Conservation (phyloP, 2,797 vertebrate species). For the Chelonia mydas region DNA sequence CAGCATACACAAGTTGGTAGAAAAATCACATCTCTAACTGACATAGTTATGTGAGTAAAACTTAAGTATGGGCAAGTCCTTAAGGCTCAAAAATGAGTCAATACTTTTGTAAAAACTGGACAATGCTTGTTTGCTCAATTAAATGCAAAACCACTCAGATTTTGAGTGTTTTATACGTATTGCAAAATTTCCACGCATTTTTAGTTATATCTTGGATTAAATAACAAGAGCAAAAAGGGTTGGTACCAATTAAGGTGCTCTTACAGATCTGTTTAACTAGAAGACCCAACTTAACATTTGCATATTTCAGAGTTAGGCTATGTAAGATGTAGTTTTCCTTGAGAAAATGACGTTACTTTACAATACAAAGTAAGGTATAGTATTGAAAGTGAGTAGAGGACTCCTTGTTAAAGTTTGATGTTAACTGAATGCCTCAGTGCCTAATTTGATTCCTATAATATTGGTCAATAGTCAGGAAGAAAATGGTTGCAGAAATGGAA, state of each 20-base stretch:
- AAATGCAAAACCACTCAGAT: not conserved
- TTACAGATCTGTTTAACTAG: not conserved
- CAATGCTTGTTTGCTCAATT: not conserved
- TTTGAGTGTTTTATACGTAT: not conserved
- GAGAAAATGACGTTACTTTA: not conserved
- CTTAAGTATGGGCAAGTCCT: not conserved
- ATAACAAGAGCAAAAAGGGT: not conserved
- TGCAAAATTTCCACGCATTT: not conserved
- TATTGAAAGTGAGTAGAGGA: conserved; percentile 6
- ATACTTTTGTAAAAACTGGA: not conserved
- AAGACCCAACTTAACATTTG: not conserved
- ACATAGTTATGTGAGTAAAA: too few relatives aligned
- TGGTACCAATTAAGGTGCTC: not conserved
- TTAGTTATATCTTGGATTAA: not conserved
- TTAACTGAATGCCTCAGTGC: not conserved
- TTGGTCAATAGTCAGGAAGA: conserved; percentile 11
- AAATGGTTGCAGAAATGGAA: not conserved
- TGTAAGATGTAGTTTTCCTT: not conserved
- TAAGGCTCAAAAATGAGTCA: not conserved
- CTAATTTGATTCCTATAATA: not conserved
- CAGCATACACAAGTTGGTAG: too few relatives aligned
- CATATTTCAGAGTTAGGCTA: too few relatives aligned
- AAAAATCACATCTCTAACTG: too few relatives aligned
- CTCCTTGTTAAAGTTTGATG: conserved; percentile 13
- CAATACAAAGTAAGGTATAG: not conserved